These are phyloP conservation scores for Holothuria scabra DNA, from an alignment of 53 echinoderm and acorn worm species.

Conservation along the genomic window DNA sequence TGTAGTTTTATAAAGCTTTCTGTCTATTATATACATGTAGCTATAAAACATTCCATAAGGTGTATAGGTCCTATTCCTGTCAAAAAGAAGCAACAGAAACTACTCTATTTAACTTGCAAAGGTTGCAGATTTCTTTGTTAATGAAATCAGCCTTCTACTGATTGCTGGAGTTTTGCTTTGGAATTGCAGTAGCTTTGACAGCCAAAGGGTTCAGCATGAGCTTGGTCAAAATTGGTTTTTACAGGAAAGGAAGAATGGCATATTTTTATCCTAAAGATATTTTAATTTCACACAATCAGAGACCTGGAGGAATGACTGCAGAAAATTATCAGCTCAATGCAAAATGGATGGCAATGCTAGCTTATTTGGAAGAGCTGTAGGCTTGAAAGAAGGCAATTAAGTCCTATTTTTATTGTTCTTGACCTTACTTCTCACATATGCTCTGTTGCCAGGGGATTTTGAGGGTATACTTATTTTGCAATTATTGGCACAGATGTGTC, in stretches of 20 bases:
- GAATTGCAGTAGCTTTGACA: background rate
- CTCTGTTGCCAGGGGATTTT: background rate
- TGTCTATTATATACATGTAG: no score
- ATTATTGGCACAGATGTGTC: slow-evolving; percentile 40
- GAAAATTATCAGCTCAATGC: slow-evolving; percentile 41
- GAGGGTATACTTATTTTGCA: slow-evolving; percentile 1
- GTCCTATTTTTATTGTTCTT: slow-evolving; percentile 46
- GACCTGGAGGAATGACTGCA: slow-evolving; percentile 37
- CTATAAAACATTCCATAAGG: no score
- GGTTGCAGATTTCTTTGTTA: no score
- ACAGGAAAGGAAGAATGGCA: slow-evolving; percentile 44
- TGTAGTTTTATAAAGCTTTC: no score
- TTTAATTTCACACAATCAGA: slow-evolving; percentile 41
- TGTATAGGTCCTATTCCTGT: no score
- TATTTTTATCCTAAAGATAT: slow-evolving; percentile 40
- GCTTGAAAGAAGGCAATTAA: slow-evolving; percentile 39
- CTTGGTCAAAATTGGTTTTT: slow-evolving; percentile 40
- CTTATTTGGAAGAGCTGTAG: slow-evolving; percentile 15
- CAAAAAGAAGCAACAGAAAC: no score
- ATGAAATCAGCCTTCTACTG: no score
- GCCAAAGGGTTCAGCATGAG: slow-evolving; percentile 31
- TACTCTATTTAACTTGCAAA: no score
- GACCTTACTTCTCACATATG: slow-evolving; percentile 29
- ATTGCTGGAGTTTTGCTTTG: no score
- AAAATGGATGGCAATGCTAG: background rate